phyloP scores from a whole-genome alignment of 2,113 vertebrate genomes.

The Patagioenas fasciata region DNA sequence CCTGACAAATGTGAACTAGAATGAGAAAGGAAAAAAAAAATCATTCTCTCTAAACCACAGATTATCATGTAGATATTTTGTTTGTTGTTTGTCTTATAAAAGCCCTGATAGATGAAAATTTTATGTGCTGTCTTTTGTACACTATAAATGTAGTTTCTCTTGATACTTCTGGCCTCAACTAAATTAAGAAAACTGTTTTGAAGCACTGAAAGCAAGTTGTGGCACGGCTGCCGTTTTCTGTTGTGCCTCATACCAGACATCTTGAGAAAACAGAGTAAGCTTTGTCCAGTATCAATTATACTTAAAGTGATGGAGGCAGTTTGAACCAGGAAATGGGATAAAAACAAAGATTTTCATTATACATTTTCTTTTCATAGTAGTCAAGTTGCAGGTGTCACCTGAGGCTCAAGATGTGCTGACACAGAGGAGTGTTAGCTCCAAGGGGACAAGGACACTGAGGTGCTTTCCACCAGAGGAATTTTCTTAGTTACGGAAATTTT shows the following conservation, averaged over 20 bases:
- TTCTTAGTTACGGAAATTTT: background rate
- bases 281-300: background rate
- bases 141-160: background rate
- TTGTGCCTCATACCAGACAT: background rate
- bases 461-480: background rate
- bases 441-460: background rate
- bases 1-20: background rate
- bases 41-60: background rate
- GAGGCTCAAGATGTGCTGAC: background rate
- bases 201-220: background rate
- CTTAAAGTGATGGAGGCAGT: background rate
- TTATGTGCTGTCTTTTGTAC: background rate
- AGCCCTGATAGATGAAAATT: conserved; percentile 18
- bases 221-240: background rate
- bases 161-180: background rate
- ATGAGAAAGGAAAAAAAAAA: background rate
- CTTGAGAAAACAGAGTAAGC: background rate
- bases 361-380: background rate
- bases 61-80: conserved; percentile 11
- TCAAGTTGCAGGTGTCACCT: rapidly evolving
- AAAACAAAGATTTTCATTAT: background rate
- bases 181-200: background rate
- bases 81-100: conserved; percentile 17
- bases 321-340: background rate
- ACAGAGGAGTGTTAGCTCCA: background rate